Evolutionary conservation across 2,888 invertebrate species (phyloP).

Genomic region (Chymomyza caudatula): DNA sequence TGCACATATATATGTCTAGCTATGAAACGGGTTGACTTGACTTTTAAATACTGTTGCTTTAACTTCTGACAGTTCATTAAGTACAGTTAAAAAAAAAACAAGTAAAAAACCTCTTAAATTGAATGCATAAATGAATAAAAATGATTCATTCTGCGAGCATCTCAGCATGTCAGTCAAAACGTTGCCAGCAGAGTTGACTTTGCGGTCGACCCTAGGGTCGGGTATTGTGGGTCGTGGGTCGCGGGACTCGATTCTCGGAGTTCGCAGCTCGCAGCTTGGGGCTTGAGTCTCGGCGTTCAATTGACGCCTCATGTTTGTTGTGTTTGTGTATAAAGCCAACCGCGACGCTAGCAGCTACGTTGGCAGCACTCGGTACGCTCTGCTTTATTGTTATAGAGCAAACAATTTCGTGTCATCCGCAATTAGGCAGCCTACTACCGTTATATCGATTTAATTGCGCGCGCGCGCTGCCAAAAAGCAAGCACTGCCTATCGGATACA

Average conservation of each 20-base stretch:
- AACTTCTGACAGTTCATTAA: not conserved
- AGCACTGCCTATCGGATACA: constrained; percentile 5
- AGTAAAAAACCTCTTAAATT: not conserved
- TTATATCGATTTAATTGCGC: constrained; percentile 53
- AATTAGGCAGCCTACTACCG: constrained; percentile 68
- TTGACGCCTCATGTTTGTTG: not conserved
- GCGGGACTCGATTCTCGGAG: not conserved
- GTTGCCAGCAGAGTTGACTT: not conserved
- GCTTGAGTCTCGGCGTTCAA: not conserved
- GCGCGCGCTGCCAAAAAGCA: constrained; percentile 5
- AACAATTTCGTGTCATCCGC: constrained; percentile 75
- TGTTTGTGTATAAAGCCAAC: not conserved
- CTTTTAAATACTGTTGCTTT: not conserved
- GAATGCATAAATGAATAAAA: not conserved
- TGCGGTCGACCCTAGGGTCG: not conserved
- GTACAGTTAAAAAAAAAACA: not conserved
- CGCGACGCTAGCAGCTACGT: not conserved
- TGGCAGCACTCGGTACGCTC: constrained; percentile 12
- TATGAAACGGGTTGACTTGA: not conserved
- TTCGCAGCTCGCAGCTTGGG: no score
- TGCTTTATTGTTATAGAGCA: constrained; percentile 67
- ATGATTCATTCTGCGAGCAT: not conserved
- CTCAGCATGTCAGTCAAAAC: not conserved
- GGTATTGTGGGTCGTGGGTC: not conserved
- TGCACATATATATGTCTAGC: not conserved